Base-by-base conservation (phyloP, 2,888 invertebrate genomes). In the Cephus spinipes region DNA sequence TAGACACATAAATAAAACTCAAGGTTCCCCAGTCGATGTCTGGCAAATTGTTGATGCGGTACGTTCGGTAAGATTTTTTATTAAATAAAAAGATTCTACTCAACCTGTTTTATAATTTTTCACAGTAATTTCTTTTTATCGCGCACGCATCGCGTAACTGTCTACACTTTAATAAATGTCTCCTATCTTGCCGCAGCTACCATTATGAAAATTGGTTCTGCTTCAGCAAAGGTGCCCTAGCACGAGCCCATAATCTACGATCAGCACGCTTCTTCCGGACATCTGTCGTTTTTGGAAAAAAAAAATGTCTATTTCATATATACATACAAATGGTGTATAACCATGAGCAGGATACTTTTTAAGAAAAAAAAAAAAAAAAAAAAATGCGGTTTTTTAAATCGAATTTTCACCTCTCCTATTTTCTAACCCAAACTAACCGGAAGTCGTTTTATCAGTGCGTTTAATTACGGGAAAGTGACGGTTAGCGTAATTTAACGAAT, bases 211-310 rank as follows among this genome's bases (percentile, higher is more conserved):
- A 55, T 55, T 55, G 55, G 23, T 55, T 55, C 55, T 55, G 55
- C 55, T 71, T 32, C 12, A 68, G 78, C n/a, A 77, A 83, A 85
- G 82, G 81, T 83, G 84, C 81, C 73, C 79, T 77, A 55, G 82
- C 83, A 85, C 85, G 83, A 80, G 84, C 76, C 81, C 40, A 78
- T 83, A 83, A 84, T 85, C 85, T 81, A 79, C 80, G 83, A 82
- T 83, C 84, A 74, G 80, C 80, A 76, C 78, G 77, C 73, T 82
- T 78, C 84, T 85, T 84, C 81, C 84, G 84, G 82, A 76, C 87
- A 87, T 86, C 87, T 87, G 87, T 83, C 79, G 80, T 36, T 32
- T 84, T 81, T 73, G 77, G 78, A 84, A 55, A 23, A 55, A 23
- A 55, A 23, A 40, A 35, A 12, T 35, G 9, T 55, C 2, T 55